Conservation (phyloP, 2,113 vertebrate genomes). For the Dolichotis patagonum region DNA sequence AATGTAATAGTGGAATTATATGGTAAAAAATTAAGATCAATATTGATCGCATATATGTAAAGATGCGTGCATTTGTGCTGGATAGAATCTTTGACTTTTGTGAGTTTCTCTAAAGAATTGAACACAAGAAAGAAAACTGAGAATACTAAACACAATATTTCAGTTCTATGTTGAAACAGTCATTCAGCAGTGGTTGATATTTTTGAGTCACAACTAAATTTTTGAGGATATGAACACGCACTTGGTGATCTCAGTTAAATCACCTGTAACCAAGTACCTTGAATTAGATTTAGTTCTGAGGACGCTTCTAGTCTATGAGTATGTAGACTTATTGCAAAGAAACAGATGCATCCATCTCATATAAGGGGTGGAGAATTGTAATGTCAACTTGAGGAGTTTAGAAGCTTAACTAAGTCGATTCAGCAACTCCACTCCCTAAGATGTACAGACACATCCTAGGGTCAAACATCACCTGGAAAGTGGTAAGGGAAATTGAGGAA, state of each 20-base stretch:
- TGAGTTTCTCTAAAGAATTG: background rate
- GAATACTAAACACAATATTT: background rate
- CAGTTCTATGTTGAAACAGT: background rate
- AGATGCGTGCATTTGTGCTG: background rate
- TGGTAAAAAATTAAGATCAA: background rate
- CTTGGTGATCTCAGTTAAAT: background rate
- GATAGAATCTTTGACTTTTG: background rate
- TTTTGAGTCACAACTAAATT: background rate
- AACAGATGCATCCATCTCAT: background rate
- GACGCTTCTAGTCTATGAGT: background rate
- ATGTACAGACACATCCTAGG: background rate
- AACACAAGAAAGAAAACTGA: background rate
- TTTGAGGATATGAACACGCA: background rate
- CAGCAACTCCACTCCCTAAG: background rate
- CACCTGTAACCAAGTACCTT: background rate
- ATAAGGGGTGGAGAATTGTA: background rate
- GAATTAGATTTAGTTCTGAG: background rate
- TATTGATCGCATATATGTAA: background rate
- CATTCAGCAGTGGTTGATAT: background rate
- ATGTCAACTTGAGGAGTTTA: too few relatives aligned
- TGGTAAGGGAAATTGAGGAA: background rate
- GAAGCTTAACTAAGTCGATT: background rate
- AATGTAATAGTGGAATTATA: background rate
- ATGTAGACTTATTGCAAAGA: background rate
- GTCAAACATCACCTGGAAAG: background rate